Conservation (phyloP, 2,888 invertebrate species). For the Thereva unica region DNA sequence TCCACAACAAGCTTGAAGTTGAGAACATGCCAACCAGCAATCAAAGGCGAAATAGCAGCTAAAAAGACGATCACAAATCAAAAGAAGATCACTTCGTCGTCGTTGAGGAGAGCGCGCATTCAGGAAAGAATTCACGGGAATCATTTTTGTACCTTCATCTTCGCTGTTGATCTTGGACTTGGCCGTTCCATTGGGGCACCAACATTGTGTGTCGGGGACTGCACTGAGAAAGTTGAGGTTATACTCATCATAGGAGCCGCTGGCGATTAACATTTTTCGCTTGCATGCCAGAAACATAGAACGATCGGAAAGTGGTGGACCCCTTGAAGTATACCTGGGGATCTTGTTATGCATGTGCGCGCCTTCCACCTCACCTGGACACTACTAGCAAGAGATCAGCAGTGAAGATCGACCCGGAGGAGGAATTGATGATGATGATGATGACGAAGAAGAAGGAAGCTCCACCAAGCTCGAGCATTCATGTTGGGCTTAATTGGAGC, state of each 20-base stretch:
- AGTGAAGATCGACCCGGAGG: constrained; percentile 3
- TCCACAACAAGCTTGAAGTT: constrained; percentile 7
- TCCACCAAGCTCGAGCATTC: constrained; percentile 8
- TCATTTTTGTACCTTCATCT: constrained; percentile 7
- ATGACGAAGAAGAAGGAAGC: too few relatives aligned
- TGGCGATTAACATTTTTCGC: constrained; percentile 31
- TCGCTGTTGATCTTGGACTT: neutral
- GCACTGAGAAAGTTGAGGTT: constrained; percentile 22
- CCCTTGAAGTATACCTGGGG: too few relatives aligned
- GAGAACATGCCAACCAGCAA: constrained; percentile 31
- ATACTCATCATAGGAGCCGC: constrained; percentile 28
- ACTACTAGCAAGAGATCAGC: constrained; percentile 2
- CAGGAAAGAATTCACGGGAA: constrained; percentile 4
- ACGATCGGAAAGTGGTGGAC: too few relatives aligned
- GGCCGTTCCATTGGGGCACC: too few relatives aligned
- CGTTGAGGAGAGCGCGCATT: neutral
- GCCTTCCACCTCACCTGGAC: neutral
- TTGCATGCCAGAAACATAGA: too few relatives aligned
- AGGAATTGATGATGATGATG: constrained; percentile 10
- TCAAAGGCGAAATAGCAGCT: constrained; percentile 18
- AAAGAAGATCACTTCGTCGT: constrained; percentile 13
- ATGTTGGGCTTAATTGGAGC: constrained; percentile 34
- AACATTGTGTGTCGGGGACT: neutral
- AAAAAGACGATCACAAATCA: constrained; percentile 25
- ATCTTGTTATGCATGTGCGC: neutral